Conservation (phyloP, 2,888 invertebrate species). For the Nycteola revayana region DNA sequence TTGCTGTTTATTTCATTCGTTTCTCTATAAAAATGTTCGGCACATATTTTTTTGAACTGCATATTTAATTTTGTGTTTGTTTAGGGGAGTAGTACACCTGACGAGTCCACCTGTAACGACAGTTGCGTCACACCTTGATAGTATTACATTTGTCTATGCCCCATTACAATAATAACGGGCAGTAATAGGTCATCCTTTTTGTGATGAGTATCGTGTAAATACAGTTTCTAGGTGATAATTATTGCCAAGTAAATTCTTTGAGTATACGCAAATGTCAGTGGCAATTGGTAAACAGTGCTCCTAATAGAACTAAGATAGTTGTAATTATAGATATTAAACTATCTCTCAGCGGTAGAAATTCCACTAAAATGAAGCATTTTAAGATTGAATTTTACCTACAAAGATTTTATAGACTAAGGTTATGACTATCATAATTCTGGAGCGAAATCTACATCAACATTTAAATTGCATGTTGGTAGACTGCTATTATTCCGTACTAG, state of each 20-base stretch:
- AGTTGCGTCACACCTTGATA: slow-evolving; percentile 68
- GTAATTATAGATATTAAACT: too few species aligned
- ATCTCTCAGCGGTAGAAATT: too few species aligned
- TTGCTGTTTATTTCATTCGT: slow-evolving; percentile 11
- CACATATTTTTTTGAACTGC: slow-evolving; percentile 8
- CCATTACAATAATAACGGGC: slow-evolving; percentile 52
- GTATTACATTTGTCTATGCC: slow-evolving; percentile 35
- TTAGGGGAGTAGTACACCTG: slow-evolving; percentile 62
- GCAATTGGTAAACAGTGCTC: too few species aligned
- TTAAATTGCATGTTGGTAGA: too few species aligned
- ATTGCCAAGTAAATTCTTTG: slow-evolving; percentile 17
- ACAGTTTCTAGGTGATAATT: slow-evolving; percentile 27
- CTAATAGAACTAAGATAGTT: too few species aligned
- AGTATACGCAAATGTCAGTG: slow-evolving; percentile 22
- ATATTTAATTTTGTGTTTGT: slow-evolving; percentile 24
- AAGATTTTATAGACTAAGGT: too few species aligned
- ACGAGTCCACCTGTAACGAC: slow-evolving; percentile 61
- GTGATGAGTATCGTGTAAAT: slow-evolving; percentile 23
- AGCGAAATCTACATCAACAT: too few species aligned
- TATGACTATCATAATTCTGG: too few species aligned
- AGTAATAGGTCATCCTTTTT: slow-evolving; percentile 40
- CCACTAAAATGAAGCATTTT: too few species aligned
- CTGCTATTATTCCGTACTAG: too few species aligned
- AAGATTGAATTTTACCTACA: too few species aligned
- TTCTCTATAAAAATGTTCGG: neutral